Base-by-base conservation (phyloP, 2,113 vertebrate species). In the Lontra canadensis region DNA sequence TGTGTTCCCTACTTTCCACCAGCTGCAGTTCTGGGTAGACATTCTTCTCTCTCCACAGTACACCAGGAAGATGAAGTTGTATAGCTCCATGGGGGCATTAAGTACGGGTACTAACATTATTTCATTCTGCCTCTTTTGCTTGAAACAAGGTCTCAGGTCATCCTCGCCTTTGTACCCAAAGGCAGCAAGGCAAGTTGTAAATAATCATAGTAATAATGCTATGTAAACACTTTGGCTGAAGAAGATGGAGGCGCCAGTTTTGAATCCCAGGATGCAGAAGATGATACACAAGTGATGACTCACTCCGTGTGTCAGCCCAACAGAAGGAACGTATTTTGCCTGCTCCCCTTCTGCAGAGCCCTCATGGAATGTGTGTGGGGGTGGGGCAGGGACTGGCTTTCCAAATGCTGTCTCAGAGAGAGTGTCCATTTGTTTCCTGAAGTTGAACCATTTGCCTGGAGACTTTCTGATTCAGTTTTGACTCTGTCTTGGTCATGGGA, bases 241-340 rank as follows among this genome's bases (percentile, higher is more conserved):
- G 44, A 47, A 11, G 47, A 20, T 10, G 11, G 34, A 76, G n/a
- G 10, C 4, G 0, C 69, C 5, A 7, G 20, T 2, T n/a, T 26
- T 39, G 47, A 67, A 47, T 79, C 91, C 47, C n/a, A 42, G 63
- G 80, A 9, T 55, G 61, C 36, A 25, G 49, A 63, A 42, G 39
- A 47, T 86, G 11, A n/a, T 2, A 61, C 4, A 11, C 36, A 59
- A 65, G 1, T 7, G 52, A 34, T 79, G 83, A 67, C 25, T 79
- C 47, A 12, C 2, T 11, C 42, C 13, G 12, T 7, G 18, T 31
- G 20, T 61, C 39, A 13, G 34, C 42, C 57, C 25, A 21, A 15
- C 36, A 44, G 82, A 52, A 82, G 52, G 59, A 85, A 17, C 34
- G 36, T n/a, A 0, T 39, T 79, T 69, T 63, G 34, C 7, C 57